Evolutionary conservation across 2,113 vertebrate genomes (phyloP), one percentile per base, ranked within the genome.

Genomic region (Prionailurus bengalensis): DNA sequence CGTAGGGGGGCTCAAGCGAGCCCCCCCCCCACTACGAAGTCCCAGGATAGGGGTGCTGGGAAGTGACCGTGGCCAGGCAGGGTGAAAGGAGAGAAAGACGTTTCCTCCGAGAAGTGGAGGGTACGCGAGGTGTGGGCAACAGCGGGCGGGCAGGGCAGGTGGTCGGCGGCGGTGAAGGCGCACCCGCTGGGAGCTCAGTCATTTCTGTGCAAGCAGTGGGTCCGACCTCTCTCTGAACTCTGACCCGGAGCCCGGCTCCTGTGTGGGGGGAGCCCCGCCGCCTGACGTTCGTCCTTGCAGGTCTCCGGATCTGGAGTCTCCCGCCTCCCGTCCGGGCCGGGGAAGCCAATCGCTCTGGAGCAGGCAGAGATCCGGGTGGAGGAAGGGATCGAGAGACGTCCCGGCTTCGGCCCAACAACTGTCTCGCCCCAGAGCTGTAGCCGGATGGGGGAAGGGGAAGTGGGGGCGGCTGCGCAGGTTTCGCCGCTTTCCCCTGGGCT

Each of bases 351-450:
- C 2, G 15, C 61, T 70, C 17, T 2, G 9, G 14, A 82, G 81
- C 7, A 36, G 39, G n/a, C 3, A 5, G 55, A 70, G 65, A 88
- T 61, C n/a, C 7, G 8, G 29, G n/a, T 17, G 23, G 48, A 45
- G 81, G 85, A 53, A 68, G 1, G 42, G 27, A 3, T 78, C 4
- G 1, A 23, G 42, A 80, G 13, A 65, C 29, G 7, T 25, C 19
- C 4, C 0, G 14, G 11, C 66, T 27, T 27, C 15, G 0, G 13
- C 29, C n/a, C 10, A 82, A 53, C 8, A 36, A 31, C 15, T 4
- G 0, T 66, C 45, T 76, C 0, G 0, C 29, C 71, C 58, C 53
- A 16, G 61, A 61, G 63, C 39, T 19, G 45, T 5, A 15, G 76
- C 31, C 27, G 11, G 2, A 4, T 25, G 5, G 39, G 51, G 17